Percentiles rank a stretch among this genome's conserved stretches.
phyloP scores from a whole-genome alignment of 2,888 invertebrate species.

The Athalia circularis region DNA sequence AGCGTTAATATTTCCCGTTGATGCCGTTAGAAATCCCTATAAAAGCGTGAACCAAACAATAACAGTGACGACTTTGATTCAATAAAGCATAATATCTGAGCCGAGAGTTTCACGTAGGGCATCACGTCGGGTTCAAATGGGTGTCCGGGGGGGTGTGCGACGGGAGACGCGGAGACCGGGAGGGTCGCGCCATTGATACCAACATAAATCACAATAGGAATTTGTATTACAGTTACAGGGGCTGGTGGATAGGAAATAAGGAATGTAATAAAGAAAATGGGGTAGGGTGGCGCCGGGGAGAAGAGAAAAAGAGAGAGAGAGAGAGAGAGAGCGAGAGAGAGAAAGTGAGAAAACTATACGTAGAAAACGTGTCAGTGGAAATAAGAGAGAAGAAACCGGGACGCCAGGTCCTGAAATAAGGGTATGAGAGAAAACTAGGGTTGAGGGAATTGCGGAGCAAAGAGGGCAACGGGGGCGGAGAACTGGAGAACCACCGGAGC shows the following conservation, averaged over 20 bases:
- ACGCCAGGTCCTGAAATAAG: conserved; percentile 37
- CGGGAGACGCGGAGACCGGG: conserved; percentile 51
- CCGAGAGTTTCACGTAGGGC: conserved; percentile 44
- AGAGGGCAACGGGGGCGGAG: conserved; percentile 46
- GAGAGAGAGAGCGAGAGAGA: too few species aligned
- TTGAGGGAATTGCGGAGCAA: conserved; percentile 39
- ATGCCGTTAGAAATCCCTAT: conserved; percentile 9
- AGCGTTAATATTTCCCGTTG: neutral
- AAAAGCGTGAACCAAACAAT: conserved; percentile 65
- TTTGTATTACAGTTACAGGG: conserved; percentile 74
- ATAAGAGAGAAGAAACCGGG: conserved; percentile 49
- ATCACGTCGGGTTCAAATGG: conserved; percentile 35
- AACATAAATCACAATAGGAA: conserved; percentile 75
- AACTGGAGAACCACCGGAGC: conserved; percentile 11
- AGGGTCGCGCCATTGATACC: conserved; percentile 70
- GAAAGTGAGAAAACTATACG: too few species aligned
- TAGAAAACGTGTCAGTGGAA: conserved; percentile 37
- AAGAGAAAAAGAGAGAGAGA: conserved; percentile 29
- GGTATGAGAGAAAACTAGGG: conserved; percentile 33
- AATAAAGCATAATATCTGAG: conserved; percentile 72
- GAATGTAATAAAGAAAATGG: conserved; percentile 75
- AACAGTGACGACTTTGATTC: conserved; percentile 70
- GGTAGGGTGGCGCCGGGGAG: conserved; percentile 53
- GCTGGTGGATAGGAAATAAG: conserved; percentile 73
- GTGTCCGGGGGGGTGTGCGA: conserved; percentile 51